A percentile compares a stretch with the other conserved stretches of the same genome.
phyloP scores from a whole-genome alignment of 1,140 invertebrate genomes.

The Eulimnadia texana region DNA sequence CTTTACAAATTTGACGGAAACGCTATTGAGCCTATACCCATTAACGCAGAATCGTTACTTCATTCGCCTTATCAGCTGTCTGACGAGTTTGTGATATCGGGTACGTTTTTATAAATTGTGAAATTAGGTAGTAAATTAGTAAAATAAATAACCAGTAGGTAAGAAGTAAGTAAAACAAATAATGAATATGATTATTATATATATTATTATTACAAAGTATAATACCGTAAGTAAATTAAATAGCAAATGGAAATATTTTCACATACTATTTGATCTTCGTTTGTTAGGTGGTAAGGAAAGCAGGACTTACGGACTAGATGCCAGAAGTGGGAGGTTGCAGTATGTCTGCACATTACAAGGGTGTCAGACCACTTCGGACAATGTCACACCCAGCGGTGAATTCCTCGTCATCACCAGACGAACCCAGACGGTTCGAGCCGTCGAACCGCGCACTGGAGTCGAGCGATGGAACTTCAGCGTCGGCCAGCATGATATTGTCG shows the following conservation, averaged over 20 bases:
- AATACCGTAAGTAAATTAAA: too few relatives aligned
- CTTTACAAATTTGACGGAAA: conserved; percentile 84
- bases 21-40: conserved; percentile 66
- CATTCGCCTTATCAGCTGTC: conserved; percentile 60
- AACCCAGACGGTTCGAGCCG: conserved; percentile 70
- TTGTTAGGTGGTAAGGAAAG: conserved; percentile 39
- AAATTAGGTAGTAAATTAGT: too few relatives aligned
- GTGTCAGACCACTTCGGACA: conserved; percentile 41
- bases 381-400: conserved; percentile 37
- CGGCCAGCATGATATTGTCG: conserved; percentile 61
- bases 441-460: conserved; percentile 60
- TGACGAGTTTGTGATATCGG: conserved; percentile 74
- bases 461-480: conserved; percentile 96
- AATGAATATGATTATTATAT: too few relatives aligned
- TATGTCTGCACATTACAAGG: conserved; percentile 61
- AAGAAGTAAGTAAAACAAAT: too few relatives aligned
- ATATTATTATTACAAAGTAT: too few relatives aligned
- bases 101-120: too few relatives aligned
- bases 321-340: conserved; percentile 53
- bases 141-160: too few relatives aligned
- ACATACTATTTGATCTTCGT: conserved; percentile 9
- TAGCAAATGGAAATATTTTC: conserved; percentile 12
- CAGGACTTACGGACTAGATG: conserved; percentile 47
- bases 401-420: conserved; percentile 61
- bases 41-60: conserved; percentile 69